Conservation (phyloP, 2,113 vertebrate species). For the Pontoporia blainvillei region DNA sequence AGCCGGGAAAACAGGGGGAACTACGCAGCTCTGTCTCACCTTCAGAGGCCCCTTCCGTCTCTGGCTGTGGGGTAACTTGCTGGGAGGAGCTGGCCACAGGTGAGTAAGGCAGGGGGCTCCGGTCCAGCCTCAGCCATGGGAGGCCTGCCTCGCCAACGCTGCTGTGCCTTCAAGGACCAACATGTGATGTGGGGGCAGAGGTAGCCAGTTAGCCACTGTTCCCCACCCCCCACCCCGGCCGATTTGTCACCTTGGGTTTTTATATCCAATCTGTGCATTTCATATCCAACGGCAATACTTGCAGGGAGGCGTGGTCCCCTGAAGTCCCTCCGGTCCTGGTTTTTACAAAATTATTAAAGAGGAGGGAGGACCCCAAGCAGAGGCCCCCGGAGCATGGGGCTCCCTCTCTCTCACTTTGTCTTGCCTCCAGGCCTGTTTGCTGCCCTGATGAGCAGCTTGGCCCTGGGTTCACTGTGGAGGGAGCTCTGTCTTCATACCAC, state of each 20-base stretch:
- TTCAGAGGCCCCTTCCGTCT: background rate
- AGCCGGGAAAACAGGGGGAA: fast-evolving
- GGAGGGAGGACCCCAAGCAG: background rate
- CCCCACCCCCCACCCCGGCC: background rate
- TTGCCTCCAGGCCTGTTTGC: background rate
- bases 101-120: background rate
- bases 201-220: background rate
- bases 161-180: constrained; percentile 68
- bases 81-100: background rate
- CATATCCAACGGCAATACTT: constrained; percentile 62
- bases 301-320: background rate
- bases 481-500: background rate
- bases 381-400: background rate
- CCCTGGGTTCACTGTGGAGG: background rate
- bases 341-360: constrained; percentile 50
- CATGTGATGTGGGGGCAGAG: background rate
- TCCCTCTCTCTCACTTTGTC: background rate
- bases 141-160: background rate
- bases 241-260: constrained; percentile 7
- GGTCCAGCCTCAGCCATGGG: background rate
- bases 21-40: background rate
- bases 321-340: background rate
- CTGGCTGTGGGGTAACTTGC: background rate
- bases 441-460: background rate
- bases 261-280: background rate